Base-by-base conservation (phyloP, 2,797 vertebrate species). In the Malurus splendens region DNA sequence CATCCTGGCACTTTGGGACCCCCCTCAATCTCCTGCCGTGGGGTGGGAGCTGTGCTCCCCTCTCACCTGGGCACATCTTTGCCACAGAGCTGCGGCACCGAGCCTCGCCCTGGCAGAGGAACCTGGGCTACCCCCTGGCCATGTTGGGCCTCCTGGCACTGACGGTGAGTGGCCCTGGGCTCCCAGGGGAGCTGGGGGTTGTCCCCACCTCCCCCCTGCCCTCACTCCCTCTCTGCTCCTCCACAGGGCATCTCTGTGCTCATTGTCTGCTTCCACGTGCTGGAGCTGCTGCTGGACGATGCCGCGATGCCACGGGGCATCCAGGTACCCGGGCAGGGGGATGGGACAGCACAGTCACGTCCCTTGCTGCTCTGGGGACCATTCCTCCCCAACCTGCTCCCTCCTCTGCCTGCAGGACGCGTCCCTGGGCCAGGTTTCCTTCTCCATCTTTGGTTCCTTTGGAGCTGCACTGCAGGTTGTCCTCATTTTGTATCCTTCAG, bases 401-500 rank as follows among this genome's bases (percentile, higher is more conserved):
- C 28, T 79, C 45, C 30, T 87, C 39, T 28, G 72, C 44, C 18
- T 2, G 2, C 90, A 99, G 99, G 98, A 98, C 5, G 97, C 98
- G 0, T 98, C 97, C 44, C 96, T 99, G 68, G 99, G 99, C 55
- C 98, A 98, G 93, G 98, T 98, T 78, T 99, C 99, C 74, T 99
- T 99, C 96, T 99, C 99, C 28, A 98, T 98, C 97, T 98, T 99
- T 1, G 99, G 99, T 25, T 98, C 98, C 48, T 98, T 99, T 8
- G 99, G 99, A n/a, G 98, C 99, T 32, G 96, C 98, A 36, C 97
- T 99, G 92, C 99, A 99, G 96, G 98, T 99, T 13, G 66, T 99
- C 91, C 98, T 99, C 51, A 99, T 99, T 92, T 97, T 99, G 98
- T 99, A 99, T 99, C 99, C 98, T 99, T 98, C 22, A 5, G 28